Percentiles rank a stretch among this genome's conserved stretches.
Conservation (phyloP, 2,797 vertebrate genomes). For the Gadopsis marmoratus region DNA sequence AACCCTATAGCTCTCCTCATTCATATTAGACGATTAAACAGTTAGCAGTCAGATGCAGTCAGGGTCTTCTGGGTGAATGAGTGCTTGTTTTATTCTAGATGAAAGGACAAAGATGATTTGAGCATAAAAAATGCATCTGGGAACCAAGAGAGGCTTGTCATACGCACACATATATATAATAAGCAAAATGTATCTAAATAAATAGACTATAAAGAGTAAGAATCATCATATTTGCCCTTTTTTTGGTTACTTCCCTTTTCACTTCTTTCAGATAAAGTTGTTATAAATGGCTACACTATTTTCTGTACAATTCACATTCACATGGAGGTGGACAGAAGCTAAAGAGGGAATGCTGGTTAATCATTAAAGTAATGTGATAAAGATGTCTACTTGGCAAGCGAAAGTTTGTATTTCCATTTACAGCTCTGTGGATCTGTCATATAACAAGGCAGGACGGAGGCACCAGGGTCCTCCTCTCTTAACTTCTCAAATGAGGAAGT, state of each 20-base stretch:
- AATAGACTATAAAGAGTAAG: neutral
- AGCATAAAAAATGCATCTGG: neutral
- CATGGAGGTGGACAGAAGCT: neutral
- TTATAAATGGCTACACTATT: neutral
- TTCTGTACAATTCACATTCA: neutral
- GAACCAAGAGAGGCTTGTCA: conserved; percentile 1
- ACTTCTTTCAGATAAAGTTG: conserved; percentile 19
- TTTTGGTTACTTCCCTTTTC: conserved; percentile 51
- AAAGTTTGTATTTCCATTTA: conserved; percentile 58
- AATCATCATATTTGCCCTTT: neutral
- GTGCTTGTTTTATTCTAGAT: conserved; percentile 1
- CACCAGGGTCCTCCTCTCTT: conserved; percentile 73
- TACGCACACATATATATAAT: neutral
- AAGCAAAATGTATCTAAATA: neutral
- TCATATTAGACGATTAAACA: conserved; percentile 9
- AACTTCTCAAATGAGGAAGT: conserved; percentile 86
- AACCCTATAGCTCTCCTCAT: conserved; percentile 3
- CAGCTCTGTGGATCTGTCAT: conserved; percentile 37
- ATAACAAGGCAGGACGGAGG: conserved; percentile 37
- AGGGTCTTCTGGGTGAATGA: neutral
- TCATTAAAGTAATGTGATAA: conserved; percentile 44
- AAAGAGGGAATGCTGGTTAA: conserved; percentile 35
- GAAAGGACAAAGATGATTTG: neutral
- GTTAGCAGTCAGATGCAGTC: neutral
- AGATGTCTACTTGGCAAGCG: conserved; percentile 25